Base-by-base conservation (phyloP, 2,888 invertebrate species). In the Athetis lepigone region DNA sequence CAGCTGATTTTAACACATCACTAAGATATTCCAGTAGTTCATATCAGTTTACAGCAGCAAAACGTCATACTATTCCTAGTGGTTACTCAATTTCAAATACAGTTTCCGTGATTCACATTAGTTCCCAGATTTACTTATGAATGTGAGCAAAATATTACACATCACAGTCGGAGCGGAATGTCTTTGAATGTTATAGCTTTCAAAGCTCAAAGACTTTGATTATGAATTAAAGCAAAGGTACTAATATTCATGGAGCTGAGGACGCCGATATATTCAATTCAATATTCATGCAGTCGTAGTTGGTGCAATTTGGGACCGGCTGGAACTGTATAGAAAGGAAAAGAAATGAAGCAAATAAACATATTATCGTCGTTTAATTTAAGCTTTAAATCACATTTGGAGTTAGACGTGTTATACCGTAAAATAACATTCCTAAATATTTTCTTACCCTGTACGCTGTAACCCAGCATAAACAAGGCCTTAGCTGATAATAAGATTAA, bases 141-240 rank as follows among this genome's bases (percentile, higher is more conserved):
- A 42, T 33, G 4, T 39, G 55, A 51, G 37, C 46, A 21, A 59
- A 58, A 70, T 64, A 58, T 64, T 46, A 59, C 64, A 64, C 49
- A 51, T 45, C 18, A 58, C 40, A 65, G 36, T 47, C 11, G 33
- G 46, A 51, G 25, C 25, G 27, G 46, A 64, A 70, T 65, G 58
- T 58, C 65, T 70, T 55, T 70, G 64, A 70, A 58, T 51, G 49
- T 45, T 57, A 45, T 49, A 40, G 52, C 43, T 63, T 64, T 50
- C 45, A 37, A 16, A 64, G 40, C 36, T 63, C 70, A 64, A 56
- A 62, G 37, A 33, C 51, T 47, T 62, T 51, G 37, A 64, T 45
- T 54, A 57, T 54, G 40, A 50, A 70, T 27, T 51, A 45, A 23
- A 9, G 19, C 29, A 36, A 56, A 56, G 56, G 29, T 27, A 45